Base-by-base conservation (phyloP, 2,888 invertebrate genomes). In the Lycaena phlaeas region DNA sequence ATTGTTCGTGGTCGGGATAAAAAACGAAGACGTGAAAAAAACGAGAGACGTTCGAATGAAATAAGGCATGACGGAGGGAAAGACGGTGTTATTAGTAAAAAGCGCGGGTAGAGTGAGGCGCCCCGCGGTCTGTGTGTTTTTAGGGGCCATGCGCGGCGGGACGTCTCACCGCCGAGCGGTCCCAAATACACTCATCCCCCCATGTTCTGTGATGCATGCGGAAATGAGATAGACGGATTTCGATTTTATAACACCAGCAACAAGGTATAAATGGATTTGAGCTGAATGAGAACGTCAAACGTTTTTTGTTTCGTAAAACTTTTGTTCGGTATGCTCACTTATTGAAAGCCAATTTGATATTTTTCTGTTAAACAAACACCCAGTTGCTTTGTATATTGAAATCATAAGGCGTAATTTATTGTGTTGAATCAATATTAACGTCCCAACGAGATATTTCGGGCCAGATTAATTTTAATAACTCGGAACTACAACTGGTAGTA, bases 51-150 rank as follows among this genome's bases (percentile, higher is more conserved):
- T 61, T 62, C 53, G 65, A 63, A 65, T 75, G 70, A 77, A 78
- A 77, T 78, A 77, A 77, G 69, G 75, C 68, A 71, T 75, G 81
- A 72, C 75, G 74, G 65, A 75, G 73, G 76, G 70, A 70, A 77
- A 76, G 74, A 77, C 61, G 66, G 71, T 76, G 76, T 75, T 81
- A 78, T 79, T 78, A 77, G 77, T 70, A 69, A 54, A 61, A 59
- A 61, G 61, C 64, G 62, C 58, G 59, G 59, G 61, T 49, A 45
- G 49, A 52, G 49, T 44, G 50, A 52, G 57, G 57, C 58, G 58
- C 57, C 57, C 84, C 81, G 84, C 84, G 70, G 84, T 84, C 84
- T 84, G 78, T 70, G 79, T 84, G 75, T 82, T 79, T 70, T 79
- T 77, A 75, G 76, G 74, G 66, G 65, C 59, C 40, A 43, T 40